Evolutionary conservation across 1,140 invertebrate species (phyloP).

Genomic region (Melanaphis sacchari): DNA sequence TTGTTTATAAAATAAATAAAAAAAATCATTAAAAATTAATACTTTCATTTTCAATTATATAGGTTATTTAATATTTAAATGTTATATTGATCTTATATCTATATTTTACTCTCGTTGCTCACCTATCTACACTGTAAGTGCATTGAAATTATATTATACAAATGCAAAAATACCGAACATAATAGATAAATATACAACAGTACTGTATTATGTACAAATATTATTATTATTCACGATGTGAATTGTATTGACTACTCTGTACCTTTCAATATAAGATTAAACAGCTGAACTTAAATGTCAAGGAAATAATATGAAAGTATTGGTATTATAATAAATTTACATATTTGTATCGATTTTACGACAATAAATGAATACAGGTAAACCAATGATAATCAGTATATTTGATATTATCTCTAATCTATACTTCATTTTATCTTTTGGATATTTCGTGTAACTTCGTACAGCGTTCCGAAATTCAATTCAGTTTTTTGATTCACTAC

Average conservation of each 20-base stretch:
- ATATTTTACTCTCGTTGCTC: no score
- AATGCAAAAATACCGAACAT: no score
- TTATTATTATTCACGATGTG: neutral
- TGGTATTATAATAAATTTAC: neutral
- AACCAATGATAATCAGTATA: neutral
- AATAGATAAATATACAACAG: no score
- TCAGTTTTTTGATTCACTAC: neutral
- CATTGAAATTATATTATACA: no score
- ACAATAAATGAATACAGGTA: neutral
- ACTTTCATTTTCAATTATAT: no score
- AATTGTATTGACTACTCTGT: neutral
- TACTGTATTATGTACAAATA: neutral
- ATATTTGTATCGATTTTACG: neutral
- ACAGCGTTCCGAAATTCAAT: neutral
- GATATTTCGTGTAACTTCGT: neutral
- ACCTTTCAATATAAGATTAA: neutral
- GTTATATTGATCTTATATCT: no score
- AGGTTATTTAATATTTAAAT: no score
- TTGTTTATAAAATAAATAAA: no score
- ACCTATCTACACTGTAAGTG: no score
- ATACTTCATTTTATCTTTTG: neutral
- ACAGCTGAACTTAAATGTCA: neutral
- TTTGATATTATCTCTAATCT: neutral
- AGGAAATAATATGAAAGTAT: neutral
- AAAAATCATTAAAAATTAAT: no score